These are phyloP conservation scores for Anhinga anhinga DNA, from an alignment of 2,113 vertebrate genomes.

Conservation along the genomic window DNA sequence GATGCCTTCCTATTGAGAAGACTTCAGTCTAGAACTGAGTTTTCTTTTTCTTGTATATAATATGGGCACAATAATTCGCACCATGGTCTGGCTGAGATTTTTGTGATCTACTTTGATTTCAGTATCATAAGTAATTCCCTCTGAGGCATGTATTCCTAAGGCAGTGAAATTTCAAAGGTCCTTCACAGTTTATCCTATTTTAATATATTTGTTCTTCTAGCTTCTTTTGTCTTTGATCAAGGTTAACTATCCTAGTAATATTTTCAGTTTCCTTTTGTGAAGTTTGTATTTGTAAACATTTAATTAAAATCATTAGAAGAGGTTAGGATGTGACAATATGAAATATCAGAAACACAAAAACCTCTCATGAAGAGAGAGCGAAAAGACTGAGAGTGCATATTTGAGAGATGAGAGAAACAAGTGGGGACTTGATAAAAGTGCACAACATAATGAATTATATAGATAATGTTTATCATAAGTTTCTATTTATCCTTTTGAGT, in stretches of 20 bases:
- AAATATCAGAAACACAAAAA: conserved; percentile 18
- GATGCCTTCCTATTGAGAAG: neutral
- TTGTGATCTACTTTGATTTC: neutral
- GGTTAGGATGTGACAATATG: neutral
- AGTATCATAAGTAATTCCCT: neutral
- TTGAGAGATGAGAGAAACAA: conserved; percentile 39
- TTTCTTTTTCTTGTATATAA: neutral
- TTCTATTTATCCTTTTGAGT: conserved; percentile 17
- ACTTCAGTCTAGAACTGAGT: neutral
- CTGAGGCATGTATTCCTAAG: neutral
- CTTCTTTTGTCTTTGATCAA: conserved; percentile 1
- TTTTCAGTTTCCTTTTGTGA: conserved; percentile 6
- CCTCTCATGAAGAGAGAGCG: neutral
- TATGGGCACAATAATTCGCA: neutral
- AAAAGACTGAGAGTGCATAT: neutral
- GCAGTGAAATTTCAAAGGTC: conserved; percentile 12
- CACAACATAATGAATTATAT: conserved; percentile 11
- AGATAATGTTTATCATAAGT: neutral
- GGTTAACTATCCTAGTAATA: neutral
- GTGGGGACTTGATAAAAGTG: neutral
- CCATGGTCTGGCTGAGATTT: neutral
- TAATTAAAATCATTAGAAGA: conserved; percentile 35
- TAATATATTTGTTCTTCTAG: neutral
- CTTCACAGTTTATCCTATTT: neutral
- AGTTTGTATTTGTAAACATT: conserved; percentile 5